Base-by-base conservation (phyloP, 2,888 invertebrate genomes). In the Sarcophaga rosellei region DNA sequence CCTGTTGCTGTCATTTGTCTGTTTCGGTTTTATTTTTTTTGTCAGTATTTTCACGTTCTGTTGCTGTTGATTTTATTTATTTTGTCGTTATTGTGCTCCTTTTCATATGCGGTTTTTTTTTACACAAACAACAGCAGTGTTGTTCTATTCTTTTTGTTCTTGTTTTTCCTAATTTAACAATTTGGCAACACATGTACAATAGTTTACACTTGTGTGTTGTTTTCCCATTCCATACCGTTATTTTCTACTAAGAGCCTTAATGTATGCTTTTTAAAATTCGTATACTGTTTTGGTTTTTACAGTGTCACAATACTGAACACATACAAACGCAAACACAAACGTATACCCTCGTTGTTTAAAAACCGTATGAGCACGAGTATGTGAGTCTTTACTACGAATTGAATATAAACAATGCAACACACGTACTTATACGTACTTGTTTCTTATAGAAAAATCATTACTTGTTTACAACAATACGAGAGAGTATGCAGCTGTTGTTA, bases 141-240 rank as follows among this genome's bases (percentile, higher is more conserved):
- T 35, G 10, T 35, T 35, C 35, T 35, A 8, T 35, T 53, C 2
- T 47, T n/a, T 23, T 21, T 21, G n/a, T 47, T 10, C 35, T 44
- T 44, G 12, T 68, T 81, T 78, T 81, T 79, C 79, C 63, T 63
- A 61, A 86, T 62, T 72, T 68, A 70, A 69, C 70, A 69, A 78
- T 77, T 80, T 85, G 79, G 63, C 66, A 82, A 80, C 75, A 82
- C 85, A 82, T 73, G 79, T 21, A 70, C 35, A 35, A 35, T 35
- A 35, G 59, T 68, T 73, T 79, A 68, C 45, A 82, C 12, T 20
- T 72, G 66, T 72, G 53, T 79, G 57, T 81, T 62, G 4, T 72
- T 77, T 17, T 68, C 45, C 25, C 45, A 63, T 63, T 72, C 21
- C 44, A 66, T 72, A 3, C 5, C 5, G 35, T 17, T 25, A 66